These are phyloP conservation scores for Lucifuga dentata DNA, from an alignment of 2,113 vertebrate genomes.

Conservation along the genomic window DNA sequence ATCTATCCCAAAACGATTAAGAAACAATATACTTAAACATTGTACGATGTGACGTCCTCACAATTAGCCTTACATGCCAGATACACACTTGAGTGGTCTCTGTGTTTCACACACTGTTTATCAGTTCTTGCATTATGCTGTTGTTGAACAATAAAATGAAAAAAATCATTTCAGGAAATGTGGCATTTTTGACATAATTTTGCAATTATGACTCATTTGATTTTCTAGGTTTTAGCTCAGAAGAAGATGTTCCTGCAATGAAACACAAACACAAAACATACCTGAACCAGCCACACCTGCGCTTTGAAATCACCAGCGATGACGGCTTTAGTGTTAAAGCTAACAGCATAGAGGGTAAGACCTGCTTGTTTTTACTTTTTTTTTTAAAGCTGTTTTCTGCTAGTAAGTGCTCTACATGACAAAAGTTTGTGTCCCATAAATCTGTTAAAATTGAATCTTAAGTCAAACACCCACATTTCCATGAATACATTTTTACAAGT, in stretches of 20 bases:
- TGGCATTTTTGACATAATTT: not conserved
- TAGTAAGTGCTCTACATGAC: not conserved
- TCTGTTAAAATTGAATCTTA: too few relatives aligned
- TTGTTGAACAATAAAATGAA: too few relatives aligned
- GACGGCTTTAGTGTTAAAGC: conserved; percentile 91
- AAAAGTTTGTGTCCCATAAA: not conserved
- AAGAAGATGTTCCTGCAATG: conserved; percentile 82
- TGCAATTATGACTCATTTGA: not conserved
- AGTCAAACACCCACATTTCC: not conserved
- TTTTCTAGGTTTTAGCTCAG: conserved; percentile 84
- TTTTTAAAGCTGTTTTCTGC: not conserved
- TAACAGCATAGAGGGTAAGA: conserved; percentile 89
- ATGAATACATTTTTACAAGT: not conserved
- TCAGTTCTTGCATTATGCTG: too few relatives aligned
- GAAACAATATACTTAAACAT: too few relatives aligned
- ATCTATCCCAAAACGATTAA: too few relatives aligned
- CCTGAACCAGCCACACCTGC: conserved; percentile 86
- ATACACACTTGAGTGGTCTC: too few relatives aligned
- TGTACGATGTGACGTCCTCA: too few relatives aligned
- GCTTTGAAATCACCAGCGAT: conserved; percentile 92
- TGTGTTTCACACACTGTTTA: too few relatives aligned
- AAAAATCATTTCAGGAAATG: not conserved
- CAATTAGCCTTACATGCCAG: too few relatives aligned
- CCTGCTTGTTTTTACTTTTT: not conserved
- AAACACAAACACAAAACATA: conserved; percentile 79